Conservation (phyloP, 2,888 invertebrate species). For the Eurytoma adleriae region DNA sequence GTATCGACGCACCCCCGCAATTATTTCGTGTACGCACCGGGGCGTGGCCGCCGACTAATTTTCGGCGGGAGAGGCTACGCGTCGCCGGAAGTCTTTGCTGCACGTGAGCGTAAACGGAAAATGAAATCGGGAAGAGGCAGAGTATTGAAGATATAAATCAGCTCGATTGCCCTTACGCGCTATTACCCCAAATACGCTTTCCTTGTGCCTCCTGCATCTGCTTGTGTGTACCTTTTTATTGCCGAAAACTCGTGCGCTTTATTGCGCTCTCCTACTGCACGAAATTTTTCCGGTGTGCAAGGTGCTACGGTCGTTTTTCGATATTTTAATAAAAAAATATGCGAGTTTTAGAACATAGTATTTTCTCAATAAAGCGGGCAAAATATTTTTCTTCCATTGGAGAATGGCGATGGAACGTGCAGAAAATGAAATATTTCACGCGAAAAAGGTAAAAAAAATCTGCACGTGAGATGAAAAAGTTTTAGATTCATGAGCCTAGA, state of each 20-base stretch:
- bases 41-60: constrained; percentile 63
- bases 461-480: not conserved
- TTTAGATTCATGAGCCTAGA: constrained; percentile 26
- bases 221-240: too few species aligned
- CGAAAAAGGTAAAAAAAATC: not conserved
- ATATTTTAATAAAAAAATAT: too few species aligned
- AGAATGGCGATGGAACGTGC: not conserved
- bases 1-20: constrained; percentile 72
- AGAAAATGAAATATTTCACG: not conserved
- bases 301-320: too few species aligned
- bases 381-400: not conserved
- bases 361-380: not conserved
- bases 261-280: too few species aligned
- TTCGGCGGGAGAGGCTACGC: not conserved
- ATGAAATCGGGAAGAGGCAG: not conserved
- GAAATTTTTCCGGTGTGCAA: too few species aligned
- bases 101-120: constrained; percentile 9
- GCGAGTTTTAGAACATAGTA: too few species aligned
- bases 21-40: constrained; percentile 73
- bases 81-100: not conserved
- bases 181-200: too few species aligned
- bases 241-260: too few species aligned
- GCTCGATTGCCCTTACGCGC: too few species aligned
- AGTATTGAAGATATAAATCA: too few species aligned
- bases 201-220: too few species aligned